Evolutionary conservation across 2,113 vertebrate species (phyloP).

Genomic region (Misgurnus mizolepis): DNA sequence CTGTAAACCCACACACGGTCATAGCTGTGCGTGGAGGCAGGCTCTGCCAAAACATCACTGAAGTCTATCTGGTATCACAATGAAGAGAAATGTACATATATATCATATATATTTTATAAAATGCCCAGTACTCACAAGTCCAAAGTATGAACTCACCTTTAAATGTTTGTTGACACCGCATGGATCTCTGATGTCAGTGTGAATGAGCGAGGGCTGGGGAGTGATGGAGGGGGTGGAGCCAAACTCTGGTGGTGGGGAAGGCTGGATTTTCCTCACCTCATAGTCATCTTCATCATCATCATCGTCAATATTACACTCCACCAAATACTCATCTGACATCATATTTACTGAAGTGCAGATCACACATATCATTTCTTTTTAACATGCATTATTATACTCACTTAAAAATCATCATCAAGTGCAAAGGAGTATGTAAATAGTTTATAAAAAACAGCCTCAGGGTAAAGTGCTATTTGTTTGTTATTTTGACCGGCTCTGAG

Average conservation of each 20-base stretch:
- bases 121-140: no score
- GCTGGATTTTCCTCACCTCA: constrained; percentile 55
- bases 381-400: not conserved
- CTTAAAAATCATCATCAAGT: not conserved
- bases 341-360: constrained; percentile 54
- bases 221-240: constrained; percentile 28
- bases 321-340: constrained; percentile 75
- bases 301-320: constrained; percentile 74
- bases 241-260: constrained; percentile 62
- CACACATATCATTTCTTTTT: not conserved
- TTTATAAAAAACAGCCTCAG: no score
- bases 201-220: constrained; percentile 2
- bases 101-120: no score
- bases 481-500: not conserved
- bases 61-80: constrained; percentile 71
- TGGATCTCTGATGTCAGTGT: constrained; percentile 71
- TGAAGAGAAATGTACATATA: not conserved
- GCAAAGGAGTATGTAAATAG: not conserved
- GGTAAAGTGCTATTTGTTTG: no score
- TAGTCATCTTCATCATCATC: constrained; percentile 58
- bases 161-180: constrained; percentile 76
- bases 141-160: constrained; percentile 64
- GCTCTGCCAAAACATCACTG: constrained; percentile 76
- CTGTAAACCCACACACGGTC: constrained; percentile 78
- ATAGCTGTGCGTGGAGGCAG: constrained; percentile 65